A percentile compares a stretch with the other conserved stretches of the same genome.
Evolutionary conservation across 2,113 vertebrate species (phyloP).

Genomic region (Scortum barcoo): DNA sequence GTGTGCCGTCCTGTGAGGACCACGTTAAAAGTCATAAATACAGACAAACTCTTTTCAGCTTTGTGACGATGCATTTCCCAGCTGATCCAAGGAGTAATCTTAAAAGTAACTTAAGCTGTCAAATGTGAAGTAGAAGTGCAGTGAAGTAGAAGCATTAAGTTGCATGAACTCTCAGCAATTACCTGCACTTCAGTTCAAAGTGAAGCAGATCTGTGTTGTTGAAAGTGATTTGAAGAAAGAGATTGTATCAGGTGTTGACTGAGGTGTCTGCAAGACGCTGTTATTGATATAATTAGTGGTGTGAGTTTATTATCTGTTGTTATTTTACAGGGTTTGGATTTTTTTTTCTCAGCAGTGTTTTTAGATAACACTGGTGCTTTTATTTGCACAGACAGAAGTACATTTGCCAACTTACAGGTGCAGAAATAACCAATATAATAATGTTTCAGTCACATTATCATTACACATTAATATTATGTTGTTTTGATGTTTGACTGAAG

Average conservation of each 20-base stretch:
- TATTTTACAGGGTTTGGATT: constrained; percentile 4
- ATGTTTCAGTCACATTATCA: background rate
- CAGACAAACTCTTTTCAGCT: no score
- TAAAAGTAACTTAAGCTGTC: background rate
- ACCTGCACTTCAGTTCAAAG: background rate
- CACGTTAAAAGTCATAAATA: no score
- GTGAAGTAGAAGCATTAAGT: background rate
- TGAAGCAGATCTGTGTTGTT: background rate
- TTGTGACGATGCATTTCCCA: no score
- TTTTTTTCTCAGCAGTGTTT: background rate
- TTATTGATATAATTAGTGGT: constrained; percentile 26
- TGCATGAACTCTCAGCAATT: no score
- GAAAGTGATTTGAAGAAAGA: background rate
- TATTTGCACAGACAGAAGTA: background rate
- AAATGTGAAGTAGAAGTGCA: background rate
- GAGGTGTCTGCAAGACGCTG: background rate
- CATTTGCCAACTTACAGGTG: background rate
- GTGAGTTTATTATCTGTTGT: background rate
- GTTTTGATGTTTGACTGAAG: background rate
- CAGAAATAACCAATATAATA: background rate
- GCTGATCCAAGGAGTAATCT: no score
- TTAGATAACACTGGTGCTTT: background rate
- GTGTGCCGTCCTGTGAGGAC: no score
- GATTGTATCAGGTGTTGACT: background rate
- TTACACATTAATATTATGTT: background rate